Evolutionary conservation across 2,113 vertebrate species (phyloP).

Genomic region (Brachionichthys hirsutus): DNA sequence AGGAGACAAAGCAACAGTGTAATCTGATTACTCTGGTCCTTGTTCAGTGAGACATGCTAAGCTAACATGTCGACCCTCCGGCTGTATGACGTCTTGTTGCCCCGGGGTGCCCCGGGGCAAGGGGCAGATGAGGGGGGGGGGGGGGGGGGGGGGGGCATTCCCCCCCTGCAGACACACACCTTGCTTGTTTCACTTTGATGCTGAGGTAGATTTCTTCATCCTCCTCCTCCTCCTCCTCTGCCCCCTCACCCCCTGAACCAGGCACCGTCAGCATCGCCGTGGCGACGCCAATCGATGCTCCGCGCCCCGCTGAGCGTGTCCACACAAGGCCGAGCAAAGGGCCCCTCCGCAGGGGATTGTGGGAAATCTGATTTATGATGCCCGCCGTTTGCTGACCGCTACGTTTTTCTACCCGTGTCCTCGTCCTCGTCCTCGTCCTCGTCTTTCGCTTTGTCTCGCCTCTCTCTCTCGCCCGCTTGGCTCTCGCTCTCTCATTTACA

Average conservation of each 20-base stretch:
- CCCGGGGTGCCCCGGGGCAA: slow-evolving; percentile 50
- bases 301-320: slow-evolving; percentile 81
- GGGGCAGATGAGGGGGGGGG: slow-evolving; percentile 51
- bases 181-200: slow-evolving; percentile 68
- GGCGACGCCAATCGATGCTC: slow-evolving; percentile 82
- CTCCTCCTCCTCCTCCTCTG: slow-evolving; percentile 31
- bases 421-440: slow-evolving; percentile 9
- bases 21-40: too few species aligned
- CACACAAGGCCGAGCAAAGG: slow-evolving; percentile 72
- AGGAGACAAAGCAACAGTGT: too few species aligned
- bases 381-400: slow-evolving; percentile 80
- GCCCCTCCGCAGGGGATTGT: slow-evolving; percentile 80
- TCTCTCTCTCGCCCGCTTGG: neutral
- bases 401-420: slow-evolving; percentile 62
- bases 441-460: slow-evolving; percentile 55
- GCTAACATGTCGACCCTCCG: slow-evolving; percentile 17
- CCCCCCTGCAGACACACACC: slow-evolving; percentile 42
- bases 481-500: too few species aligned
- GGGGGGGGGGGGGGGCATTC: slow-evolving; percentile 69
- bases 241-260: slow-evolving; percentile 69
- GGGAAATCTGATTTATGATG: slow-evolving; percentile 85
- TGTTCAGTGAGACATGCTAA: neutral
- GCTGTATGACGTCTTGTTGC: slow-evolving; percentile 30
- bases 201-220: slow-evolving; percentile 70
- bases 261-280: slow-evolving; percentile 76